phyloP scores from a whole-genome alignment of 1,140 invertebrate species.

The Bombus cullumanus region DNA sequence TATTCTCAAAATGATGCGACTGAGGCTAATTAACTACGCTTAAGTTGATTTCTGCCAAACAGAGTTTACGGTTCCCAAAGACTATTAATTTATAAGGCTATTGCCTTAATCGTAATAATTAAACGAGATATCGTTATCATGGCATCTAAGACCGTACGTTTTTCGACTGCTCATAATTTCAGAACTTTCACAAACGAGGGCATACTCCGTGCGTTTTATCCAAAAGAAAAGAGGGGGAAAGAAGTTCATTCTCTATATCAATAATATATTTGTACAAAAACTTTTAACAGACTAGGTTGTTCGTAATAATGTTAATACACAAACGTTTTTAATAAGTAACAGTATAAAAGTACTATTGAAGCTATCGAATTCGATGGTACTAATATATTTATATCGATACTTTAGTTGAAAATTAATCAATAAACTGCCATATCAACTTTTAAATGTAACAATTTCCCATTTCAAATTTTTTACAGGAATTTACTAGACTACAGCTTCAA shows the following conservation, averaged over 20 bases:
- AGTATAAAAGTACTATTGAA: neutral
- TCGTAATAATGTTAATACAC: too few species aligned
- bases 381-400: neutral
- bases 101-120: conserved; percentile 15
- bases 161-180: neutral
- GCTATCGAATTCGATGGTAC: neutral
- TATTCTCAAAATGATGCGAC: conserved; percentile 35
- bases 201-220: conserved; percentile 26
- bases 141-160: neutral
- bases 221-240: neutral
- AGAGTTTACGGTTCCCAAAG: conserved; percentile 29
- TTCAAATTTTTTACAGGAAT: neutral
- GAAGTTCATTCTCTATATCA: neutral
- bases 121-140: neutral
- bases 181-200: conserved; percentile 14
- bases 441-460: neutral
- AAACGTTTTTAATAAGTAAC: neutral
- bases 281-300: neutral
- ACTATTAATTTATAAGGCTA: conserved; percentile 38
- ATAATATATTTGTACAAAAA: neutral
- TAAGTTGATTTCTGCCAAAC: conserved; percentile 60
- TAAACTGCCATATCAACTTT: conserved; percentile 43
- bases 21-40: conserved; percentile 63
- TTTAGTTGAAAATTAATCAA: conserved; percentile 23
- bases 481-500: neutral